Conservation (phyloP, 2,113 vertebrate genomes). For the Zingel zingel region DNA sequence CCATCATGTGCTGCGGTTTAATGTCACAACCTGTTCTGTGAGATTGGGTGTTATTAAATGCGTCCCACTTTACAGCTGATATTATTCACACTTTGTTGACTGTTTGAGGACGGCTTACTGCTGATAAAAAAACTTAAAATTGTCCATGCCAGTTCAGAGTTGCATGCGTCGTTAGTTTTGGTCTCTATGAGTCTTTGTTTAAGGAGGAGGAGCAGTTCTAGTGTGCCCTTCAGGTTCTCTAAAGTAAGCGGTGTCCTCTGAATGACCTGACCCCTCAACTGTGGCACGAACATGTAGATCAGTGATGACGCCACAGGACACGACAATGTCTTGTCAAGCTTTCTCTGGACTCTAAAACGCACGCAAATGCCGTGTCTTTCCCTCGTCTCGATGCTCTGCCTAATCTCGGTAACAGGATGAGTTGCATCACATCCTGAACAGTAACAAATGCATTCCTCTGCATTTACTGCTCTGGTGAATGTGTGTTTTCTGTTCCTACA, state of each 20-base stretch:
- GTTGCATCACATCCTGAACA: conserved; percentile 1
- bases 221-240: too few species aligned
- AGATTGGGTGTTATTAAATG: too few species aligned
- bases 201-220: too few species aligned
- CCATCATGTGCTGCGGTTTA: too few species aligned
- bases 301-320: neutral
- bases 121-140: too few species aligned
- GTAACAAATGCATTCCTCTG: neutral
- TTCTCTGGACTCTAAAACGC: conserved; percentile 5
- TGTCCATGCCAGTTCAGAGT: too few species aligned
- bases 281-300: neutral
- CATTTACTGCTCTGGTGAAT: neutral
- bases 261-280: neutral
- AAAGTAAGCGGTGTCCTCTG: neutral
- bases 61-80: too few species aligned
- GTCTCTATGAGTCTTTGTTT: too few species aligned
- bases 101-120: too few species aligned
- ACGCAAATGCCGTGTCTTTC: neutral
- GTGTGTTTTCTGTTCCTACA: conserved; percentile 64
- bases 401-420: neutral
- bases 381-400: neutral
- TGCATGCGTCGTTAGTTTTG: too few species aligned
- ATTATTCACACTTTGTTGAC: too few species aligned
- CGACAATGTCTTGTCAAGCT: neutral
- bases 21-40: too few species aligned